phyloP scores from a whole-genome alignment of 2,113 vertebrate genomes.

The Hucho hucho region DNA sequence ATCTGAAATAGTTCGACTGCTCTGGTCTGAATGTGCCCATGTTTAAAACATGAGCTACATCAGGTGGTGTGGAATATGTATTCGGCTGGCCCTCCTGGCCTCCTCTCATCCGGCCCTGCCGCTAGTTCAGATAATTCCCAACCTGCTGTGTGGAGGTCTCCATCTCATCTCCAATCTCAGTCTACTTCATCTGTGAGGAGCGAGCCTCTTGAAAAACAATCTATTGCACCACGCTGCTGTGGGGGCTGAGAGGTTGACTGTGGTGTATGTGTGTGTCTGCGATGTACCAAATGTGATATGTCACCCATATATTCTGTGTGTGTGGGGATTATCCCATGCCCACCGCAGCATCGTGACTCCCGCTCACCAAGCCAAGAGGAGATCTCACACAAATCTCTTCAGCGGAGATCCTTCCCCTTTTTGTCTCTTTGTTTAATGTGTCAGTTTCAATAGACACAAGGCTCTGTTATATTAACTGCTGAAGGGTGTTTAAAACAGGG shows the following conservation, averaged over 20 bases:
- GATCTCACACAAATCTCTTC: neutral
- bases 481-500: neutral
- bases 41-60: slow-evolving; percentile 53
- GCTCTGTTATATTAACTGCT: neutral
- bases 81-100: slow-evolving; percentile 42
- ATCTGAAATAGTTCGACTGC: slow-evolving; percentile 50
- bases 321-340: neutral
- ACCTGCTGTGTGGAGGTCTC: slow-evolving; percentile 31
- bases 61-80: slow-evolving; percentile 39
- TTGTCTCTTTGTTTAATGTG: neutral
- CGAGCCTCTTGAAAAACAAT: slow-evolving; percentile 4
- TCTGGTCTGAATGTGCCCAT: slow-evolving; percentile 32
- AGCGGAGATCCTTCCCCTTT: neutral
- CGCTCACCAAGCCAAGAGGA: neutral
- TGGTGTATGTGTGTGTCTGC: neutral
- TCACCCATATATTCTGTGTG: neutral
- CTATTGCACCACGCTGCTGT: neutral
- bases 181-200: slow-evolving; percentile 32
- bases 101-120: slow-evolving; percentile 43
- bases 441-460: neutral
- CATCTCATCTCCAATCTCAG: slow-evolving; percentile 50
- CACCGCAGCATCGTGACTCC: neutral
- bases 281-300: neutral
- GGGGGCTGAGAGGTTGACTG: slow-evolving; percentile 21
- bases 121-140: too few species aligned